Evolutionary conservation across 2,888 invertebrate genomes (phyloP).

Genomic region (Elaeidobius kamerunicus): DNA sequence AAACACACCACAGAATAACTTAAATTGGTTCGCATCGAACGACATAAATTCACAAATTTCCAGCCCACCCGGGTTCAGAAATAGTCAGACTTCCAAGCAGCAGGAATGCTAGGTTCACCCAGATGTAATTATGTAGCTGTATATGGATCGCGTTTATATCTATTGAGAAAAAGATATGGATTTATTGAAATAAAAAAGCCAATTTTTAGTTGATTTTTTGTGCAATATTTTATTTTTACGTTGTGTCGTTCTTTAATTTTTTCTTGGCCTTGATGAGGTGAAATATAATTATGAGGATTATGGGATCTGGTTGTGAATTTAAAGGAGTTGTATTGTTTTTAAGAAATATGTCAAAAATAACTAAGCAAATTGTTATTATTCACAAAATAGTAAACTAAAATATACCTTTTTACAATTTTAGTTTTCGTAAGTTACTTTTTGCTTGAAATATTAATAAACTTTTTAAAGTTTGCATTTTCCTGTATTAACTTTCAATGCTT

Average conservation of each 20-base stretch:
- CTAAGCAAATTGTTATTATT: too few species aligned
- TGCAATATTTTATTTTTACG: conserved; percentile 21
- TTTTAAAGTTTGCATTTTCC: too few species aligned
- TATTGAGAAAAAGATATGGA: conserved; percentile 11
- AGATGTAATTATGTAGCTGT: conserved; percentile 10
- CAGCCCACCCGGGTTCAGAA: conserved; percentile 50
- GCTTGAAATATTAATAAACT: too few species aligned
- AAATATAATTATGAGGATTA: too few species aligned
- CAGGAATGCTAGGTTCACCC: conserved; percentile 43
- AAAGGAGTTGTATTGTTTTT: too few species aligned
- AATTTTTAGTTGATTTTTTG: conserved; percentile 19
- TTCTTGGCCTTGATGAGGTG: too few species aligned
- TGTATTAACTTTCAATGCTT: too few species aligned
- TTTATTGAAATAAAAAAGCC: conserved; percentile 18
- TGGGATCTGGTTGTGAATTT: too few species aligned
- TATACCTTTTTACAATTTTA: too few species aligned
- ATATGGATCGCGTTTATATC: conserved; percentile 26
- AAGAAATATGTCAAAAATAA: too few species aligned
- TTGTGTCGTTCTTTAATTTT: conserved; percentile 9
- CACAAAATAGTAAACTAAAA: too few species aligned
- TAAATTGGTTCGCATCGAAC: conserved; percentile 46
- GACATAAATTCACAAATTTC: conserved; percentile 48
- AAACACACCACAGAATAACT: conserved; percentile 41
- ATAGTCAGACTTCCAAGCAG: conserved; percentile 46
- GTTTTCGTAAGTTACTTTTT: too few species aligned